Evolutionary conservation across 2,113 vertebrate species (phyloP).

Genomic region (Nothobranchius kuhntae): DNA sequence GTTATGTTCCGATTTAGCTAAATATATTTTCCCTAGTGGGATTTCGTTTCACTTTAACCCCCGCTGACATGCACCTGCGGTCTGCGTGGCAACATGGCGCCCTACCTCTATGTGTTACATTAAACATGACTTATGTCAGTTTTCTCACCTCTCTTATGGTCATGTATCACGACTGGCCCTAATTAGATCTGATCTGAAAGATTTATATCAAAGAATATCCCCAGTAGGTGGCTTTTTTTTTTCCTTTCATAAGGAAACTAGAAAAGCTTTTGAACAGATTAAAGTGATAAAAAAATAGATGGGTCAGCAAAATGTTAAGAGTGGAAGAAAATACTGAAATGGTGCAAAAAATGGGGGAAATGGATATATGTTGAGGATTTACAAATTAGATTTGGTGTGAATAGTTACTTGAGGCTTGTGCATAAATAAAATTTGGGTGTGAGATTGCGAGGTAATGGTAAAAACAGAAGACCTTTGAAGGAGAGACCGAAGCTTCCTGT

Average conservation of each 20-base stretch:
- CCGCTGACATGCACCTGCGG: conserved; percentile 31
- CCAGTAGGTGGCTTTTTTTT: conserved; percentile 20
- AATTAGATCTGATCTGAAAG: conserved; percentile 56
- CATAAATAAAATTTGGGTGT: conserved; percentile 23
- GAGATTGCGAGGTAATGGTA: conserved; percentile 42
- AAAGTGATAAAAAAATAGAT: conserved; percentile 26
- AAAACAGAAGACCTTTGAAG: conserved; percentile 62
- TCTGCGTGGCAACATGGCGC: conserved; percentile 16
- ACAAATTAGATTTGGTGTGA: conserved; percentile 33
- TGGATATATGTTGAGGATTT: conserved; percentile 35
- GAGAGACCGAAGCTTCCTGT: conserved; percentile 62
- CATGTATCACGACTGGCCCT: conserved; percentile 41
- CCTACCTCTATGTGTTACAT: conserved; percentile 43
- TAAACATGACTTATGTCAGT: conserved; percentile 61
- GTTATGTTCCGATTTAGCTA: conserved; percentile 42
- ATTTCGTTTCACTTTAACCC: conserved; percentile 38
- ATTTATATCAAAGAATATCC: conserved; percentile 54
- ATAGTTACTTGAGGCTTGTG: conserved; percentile 9
- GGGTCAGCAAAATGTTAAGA: conserved; percentile 47
- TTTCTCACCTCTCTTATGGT: conserved; percentile 47
- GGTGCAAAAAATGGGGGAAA: not conserved
- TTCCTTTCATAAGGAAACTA: conserved; percentile 1
- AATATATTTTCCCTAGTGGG: conserved; percentile 46
- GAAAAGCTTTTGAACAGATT: conserved; percentile 39
- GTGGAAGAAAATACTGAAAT: conserved; percentile 3